Evolutionary conservation across 2,113 vertebrate genomes (phyloP).

Genomic region (Copsychus sechellarum): DNA sequence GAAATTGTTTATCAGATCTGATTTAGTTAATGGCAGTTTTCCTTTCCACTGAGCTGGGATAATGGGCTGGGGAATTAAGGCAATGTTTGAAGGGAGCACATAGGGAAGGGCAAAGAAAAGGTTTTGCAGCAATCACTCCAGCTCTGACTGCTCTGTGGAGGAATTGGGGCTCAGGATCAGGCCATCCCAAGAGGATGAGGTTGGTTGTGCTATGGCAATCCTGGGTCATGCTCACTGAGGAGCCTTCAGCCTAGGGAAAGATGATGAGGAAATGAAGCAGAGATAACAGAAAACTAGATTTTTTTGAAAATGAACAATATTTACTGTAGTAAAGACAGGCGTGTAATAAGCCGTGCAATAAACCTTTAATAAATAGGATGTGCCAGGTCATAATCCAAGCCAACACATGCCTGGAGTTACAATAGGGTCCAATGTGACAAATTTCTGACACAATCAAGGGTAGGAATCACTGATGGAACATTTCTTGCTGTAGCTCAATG

Average conservation of each 20-base stretch:
- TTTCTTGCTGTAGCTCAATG: not conserved
- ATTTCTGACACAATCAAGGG: not conserved
- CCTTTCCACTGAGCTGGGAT: not conserved
- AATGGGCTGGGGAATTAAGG: not conserved
- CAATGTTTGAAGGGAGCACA: not conserved
- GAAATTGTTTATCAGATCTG: not conserved
- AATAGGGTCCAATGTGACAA: not conserved
- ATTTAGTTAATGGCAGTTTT: not conserved
- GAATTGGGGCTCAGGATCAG: accelerated
- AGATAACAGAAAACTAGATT: not conserved
- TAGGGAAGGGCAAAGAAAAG: not conserved
- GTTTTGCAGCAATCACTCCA: not conserved
- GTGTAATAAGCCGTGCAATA: not conserved
- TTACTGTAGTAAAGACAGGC: not conserved
- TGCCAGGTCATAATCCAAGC: not conserved
- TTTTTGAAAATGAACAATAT: not conserved
- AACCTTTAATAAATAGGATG: not conserved
- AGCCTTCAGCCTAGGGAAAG: not conserved
- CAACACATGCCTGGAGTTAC: not conserved
- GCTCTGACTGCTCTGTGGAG: accelerated
- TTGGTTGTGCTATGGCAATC: not conserved
- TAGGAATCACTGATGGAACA: not conserved
- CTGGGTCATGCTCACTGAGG: not conserved
- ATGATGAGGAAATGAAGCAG: accelerated
- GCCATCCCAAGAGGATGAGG: accelerated